These are phyloP conservation scores for Marasmarcha lunaedactyla DNA, from an alignment of 2,888 invertebrate genomes.

Conservation along the genomic window DNA sequence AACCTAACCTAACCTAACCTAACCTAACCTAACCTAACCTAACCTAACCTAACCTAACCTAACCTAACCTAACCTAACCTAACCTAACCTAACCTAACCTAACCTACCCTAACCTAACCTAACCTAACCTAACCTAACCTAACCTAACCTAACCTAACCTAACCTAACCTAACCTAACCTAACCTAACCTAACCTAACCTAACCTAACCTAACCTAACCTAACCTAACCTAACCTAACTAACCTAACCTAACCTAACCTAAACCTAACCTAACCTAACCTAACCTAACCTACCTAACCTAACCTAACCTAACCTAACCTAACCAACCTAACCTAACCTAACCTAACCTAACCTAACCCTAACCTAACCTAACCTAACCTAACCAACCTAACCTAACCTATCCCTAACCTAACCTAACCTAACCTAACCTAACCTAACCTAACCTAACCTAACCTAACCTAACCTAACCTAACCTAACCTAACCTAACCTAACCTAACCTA, in stretches of 20 bases:
- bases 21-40: conserved; percentile 10
- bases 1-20: conserved; percentile 7
- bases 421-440: conserved; percentile 12
- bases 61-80: conserved; percentile 5
- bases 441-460: conserved; percentile 8
- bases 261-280: no score
- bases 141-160: conserved; percentile 3
- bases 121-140: conserved; percentile 6
- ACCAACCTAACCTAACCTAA: no score
- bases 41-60: conserved; percentile 7
- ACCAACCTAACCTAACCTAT: no score
- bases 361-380: no score
- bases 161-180: conserved; percentile 3
- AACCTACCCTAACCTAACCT: no score
- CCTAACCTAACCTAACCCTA: no score
- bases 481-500: conserved; percentile 10
- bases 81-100: conserved; percentile 6
- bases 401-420: conserved; percentile 13
- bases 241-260: conserved; percentile 12
- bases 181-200: conserved; percentile 2
- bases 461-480: conserved; percentile 9
- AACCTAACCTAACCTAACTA: conserved; percentile 11
- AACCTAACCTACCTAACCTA: no score
- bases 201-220: conserved; percentile 7
- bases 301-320: no score